Evolutionary conservation across 2,113 vertebrate species (phyloP).

Genomic region (Dermatemys mawii): DNA sequence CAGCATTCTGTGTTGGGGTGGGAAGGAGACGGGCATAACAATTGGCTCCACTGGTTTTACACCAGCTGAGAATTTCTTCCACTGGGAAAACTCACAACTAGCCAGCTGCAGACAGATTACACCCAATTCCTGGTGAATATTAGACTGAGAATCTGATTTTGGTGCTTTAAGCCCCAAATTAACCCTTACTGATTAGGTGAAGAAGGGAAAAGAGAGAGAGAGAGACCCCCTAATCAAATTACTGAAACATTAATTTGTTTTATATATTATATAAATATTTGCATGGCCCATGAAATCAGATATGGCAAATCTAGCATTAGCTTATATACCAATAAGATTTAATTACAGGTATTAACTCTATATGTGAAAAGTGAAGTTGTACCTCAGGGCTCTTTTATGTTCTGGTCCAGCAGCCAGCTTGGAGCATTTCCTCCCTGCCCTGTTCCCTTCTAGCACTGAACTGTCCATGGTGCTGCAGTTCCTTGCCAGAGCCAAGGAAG

Average conservation of each 20-base stretch:
- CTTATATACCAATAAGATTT: not conserved
- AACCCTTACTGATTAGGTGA: not conserved
- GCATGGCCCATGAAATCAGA: not conserved
- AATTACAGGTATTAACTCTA: not conserved
- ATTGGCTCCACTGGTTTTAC: not conserved
- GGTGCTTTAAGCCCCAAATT: not conserved
- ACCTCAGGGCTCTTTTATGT: too few relatives aligned
- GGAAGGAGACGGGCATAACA: not conserved
- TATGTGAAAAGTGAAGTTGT: not conserved
- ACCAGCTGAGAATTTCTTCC: not conserved
- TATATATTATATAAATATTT: not conserved
- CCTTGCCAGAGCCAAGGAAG: too few relatives aligned
- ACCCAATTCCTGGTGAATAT: not conserved
- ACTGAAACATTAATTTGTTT: rapidly evolving
- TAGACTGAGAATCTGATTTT: not conserved
- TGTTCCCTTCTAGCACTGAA: too few relatives aligned
- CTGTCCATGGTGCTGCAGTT: too few relatives aligned
- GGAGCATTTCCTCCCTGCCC: too few relatives aligned
- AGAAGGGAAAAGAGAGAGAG: too few relatives aligned
- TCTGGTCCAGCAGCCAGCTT: too few relatives aligned
- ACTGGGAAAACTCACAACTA: not conserved
- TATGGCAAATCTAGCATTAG: not conserved
- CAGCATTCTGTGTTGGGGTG: not conserved
- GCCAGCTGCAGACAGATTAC: not conserved
- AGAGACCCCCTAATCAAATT: not conserved